phyloP scores from a whole-genome alignment of 2,888 invertebrate genomes.

The Helobdella robusta region DNA sequence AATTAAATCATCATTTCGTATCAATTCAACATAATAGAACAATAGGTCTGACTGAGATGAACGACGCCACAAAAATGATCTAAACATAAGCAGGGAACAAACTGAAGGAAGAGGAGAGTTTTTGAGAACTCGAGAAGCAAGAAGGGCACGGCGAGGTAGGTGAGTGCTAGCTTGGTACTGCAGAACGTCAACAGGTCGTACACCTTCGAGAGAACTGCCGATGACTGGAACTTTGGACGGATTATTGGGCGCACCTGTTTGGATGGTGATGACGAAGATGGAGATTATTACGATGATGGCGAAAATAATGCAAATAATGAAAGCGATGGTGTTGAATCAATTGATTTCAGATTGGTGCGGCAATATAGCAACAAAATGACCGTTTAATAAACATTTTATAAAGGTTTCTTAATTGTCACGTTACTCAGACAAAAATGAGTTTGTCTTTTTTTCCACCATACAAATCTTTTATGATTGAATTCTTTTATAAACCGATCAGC shows the following conservation, averaged over 20 bases:
- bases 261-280: background rate
- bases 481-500: too few species aligned
- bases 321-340: background rate
- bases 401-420: background rate
- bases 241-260: constrained; percentile 67
- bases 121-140: constrained; percentile 75
- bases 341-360: background rate
- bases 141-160: constrained; percentile 83
- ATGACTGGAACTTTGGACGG: constrained; percentile 63
- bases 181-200: constrained; percentile 76
- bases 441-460: too few species aligned
- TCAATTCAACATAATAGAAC: too few species aligned
- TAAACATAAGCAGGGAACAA: constrained; percentile 46
- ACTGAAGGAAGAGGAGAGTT: constrained; percentile 69
- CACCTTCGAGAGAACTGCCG: constrained; percentile 43
- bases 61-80: background rate
- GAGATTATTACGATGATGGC: constrained; percentile 3
- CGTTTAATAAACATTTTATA: background rate
- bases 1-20: too few species aligned
- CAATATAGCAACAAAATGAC: background rate
- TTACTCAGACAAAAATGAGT: background rate
- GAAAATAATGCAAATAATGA: constrained; percentile 3
- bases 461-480: too few species aligned
- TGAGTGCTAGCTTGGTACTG: constrained; percentile 71
- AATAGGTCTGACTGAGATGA: background rate